Percentiles rank a stretch among this genome's conserved stretches.
Conservation (phyloP, 37 sponge, comb jelly and placozoan genomes). For the Aphrocallistes beatrix region DNA sequence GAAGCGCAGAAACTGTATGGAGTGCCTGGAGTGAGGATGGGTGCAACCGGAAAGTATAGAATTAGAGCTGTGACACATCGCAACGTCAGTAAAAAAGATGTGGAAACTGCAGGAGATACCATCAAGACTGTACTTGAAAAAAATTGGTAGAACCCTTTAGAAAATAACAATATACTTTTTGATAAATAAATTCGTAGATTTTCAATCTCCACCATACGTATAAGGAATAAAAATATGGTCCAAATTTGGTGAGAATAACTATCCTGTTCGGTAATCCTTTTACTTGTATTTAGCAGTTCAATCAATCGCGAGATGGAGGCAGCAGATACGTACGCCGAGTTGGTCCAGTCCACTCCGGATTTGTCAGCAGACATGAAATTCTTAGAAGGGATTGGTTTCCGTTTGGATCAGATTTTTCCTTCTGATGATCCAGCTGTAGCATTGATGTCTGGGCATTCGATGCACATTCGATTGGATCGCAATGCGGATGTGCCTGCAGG, state of each 20-base stretch:
- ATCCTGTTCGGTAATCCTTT: too few species aligned
- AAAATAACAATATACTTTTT: too few species aligned
- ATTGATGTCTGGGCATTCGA: neutral
- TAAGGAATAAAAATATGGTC: too few species aligned
- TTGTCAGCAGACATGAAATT: neutral
- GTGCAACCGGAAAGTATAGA: neutral
- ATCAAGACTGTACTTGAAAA: neutral
- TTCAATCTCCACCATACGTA: too few species aligned
- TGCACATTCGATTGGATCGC: neutral
- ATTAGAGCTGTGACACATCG: neutral
- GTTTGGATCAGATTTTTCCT: neutral
- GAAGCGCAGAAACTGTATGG: neutral
- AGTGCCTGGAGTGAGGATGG: neutral
- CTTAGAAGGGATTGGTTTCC: slow-evolving; percentile 11
- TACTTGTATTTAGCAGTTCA: too few species aligned
- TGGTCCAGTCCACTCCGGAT: neutral
- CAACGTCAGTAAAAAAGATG: neutral
- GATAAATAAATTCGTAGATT: too few species aligned
- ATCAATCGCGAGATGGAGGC: too few species aligned
- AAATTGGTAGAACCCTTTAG: too few species aligned
- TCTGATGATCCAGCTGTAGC: slow-evolving; percentile 23
- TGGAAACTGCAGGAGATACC: neutral
- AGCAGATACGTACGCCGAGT: too few species aligned
- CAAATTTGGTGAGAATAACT: too few species aligned
- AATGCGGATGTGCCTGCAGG: neutral